phyloP scores from a whole-genome alignment of 53 echinoderm and acorn worm species.

The Zoroaster sp. region DNA sequence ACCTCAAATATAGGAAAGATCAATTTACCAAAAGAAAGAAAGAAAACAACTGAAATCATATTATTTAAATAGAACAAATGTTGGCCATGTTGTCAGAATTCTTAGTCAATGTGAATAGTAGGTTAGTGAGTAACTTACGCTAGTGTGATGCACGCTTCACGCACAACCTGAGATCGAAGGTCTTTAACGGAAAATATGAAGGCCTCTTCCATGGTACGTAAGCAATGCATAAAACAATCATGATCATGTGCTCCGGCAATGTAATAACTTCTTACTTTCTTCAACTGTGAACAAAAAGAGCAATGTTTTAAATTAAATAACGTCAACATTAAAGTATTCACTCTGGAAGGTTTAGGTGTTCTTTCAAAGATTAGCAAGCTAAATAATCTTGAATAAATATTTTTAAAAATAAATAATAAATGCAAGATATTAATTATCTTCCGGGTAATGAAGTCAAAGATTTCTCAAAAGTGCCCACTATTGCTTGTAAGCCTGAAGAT shows the following conservation, averaged over 20 bases:
- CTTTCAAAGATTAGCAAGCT: too few species aligned
- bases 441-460: too few species aligned
- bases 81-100: not conserved
- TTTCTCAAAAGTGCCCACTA: too few species aligned
- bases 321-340: too few species aligned
- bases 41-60: too few species aligned
- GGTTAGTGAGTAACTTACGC: conserved; percentile 47
- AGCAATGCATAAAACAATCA: conserved; percentile 78
- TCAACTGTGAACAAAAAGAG: conserved; percentile 32
- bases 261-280: conserved; percentile 77
- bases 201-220: conserved; percentile 81
- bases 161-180: conserved; percentile 87
- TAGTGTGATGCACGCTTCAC: conserved; percentile 95
- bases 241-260: conserved; percentile 84
- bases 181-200: conserved; percentile 87
- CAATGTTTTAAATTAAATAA: not conserved
- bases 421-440: too few species aligned
- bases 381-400: too few species aligned
- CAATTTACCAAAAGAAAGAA: too few species aligned
- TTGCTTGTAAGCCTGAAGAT: too few species aligned
- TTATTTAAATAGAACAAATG: too few species aligned
- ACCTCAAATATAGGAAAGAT: too few species aligned
- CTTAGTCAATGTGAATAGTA: not conserved
- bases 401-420: too few species aligned
- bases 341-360: not conserved